Base-by-base conservation (phyloP, 2,797 vertebrate genomes). In the Gymnoscopelus braueri region DNA sequence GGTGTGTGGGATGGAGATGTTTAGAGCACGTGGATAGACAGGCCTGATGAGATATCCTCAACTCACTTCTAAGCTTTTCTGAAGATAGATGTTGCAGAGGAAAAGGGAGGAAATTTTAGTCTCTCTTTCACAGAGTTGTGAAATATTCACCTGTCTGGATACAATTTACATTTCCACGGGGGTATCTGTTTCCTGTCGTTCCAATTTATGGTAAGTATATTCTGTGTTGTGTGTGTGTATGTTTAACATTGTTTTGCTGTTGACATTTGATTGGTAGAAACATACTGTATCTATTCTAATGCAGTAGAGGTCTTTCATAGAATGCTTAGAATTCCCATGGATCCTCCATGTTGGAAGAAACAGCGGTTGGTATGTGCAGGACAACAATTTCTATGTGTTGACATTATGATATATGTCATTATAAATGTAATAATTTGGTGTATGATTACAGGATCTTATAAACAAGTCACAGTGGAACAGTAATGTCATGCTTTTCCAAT, bases 191-290 rank as follows among this genome's bases (percentile, higher is more conserved):
- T 15, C 9, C 3, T 48, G 14, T 23, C 35, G 64, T 8, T 15
- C 9, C 3, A 32, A 49, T 49, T 58, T 63, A 48, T 67, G 83
- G 85, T 88, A 73, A 84, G 87, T 83, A 3, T 47, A 2, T 9
- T 9, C 65, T 44, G 1, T 63, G 63, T 44, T 56, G 39, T 70
- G 29, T 63, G 67, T 59, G 44, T n/a, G 5, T 50, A 3, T n/a
- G 35, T 60, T 15, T 24, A 9, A 2, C 4, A 15, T 7, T 23
- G n/a, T 10, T 15, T 19, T 9, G 8, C 19, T 54, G 19, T n/a
- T 52, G 15, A 52, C 15, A 15, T 52, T 15, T 15, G 7, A 53
- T n/a, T 13, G 2, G 10, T 4, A 51, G 11, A 13, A 29, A 29
- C 12, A 51, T 12, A 51, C n/a, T n/a, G n/a, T n/a, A n/a, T n/a